A percentile compares a stretch with the other conserved stretches of the same genome.
Conservation (phyloP, 2,797 vertebrate species). For the Phoxinus dragarum region DNA sequence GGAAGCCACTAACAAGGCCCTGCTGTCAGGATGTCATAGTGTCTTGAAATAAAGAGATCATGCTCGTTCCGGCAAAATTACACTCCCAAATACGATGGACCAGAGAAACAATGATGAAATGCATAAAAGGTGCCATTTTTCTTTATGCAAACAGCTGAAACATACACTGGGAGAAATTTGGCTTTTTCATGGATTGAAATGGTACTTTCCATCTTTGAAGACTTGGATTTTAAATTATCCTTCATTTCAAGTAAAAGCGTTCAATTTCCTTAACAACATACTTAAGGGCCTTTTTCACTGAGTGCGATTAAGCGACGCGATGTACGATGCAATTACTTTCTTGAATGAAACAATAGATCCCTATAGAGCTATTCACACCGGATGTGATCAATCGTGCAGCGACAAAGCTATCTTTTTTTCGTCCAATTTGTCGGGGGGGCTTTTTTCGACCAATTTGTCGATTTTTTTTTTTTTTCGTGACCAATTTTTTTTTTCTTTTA, state of each 20-base stretch:
- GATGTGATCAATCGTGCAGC: not conserved
- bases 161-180: not conserved
- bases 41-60: conserved; percentile 54
- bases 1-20: conserved; percentile 43
- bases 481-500: not conserved
- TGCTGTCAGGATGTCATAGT: conserved; percentile 57
- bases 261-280: not conserved
- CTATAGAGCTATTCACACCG: not conserved
- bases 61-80: not conserved
- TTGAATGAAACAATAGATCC: not conserved
- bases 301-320: not conserved
- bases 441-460: not conserved
- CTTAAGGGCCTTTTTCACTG: not conserved
- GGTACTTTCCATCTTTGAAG: not conserved
- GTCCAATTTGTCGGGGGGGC: not conserved
- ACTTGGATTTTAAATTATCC: too few relatives aligned
- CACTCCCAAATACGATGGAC: not conserved
- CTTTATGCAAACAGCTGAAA: not conserved
- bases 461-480: too few relatives aligned
- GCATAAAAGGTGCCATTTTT: not conserved
- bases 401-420: not conserved
- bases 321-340: not conserved
- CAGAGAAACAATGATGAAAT: not conserved
- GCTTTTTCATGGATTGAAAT: too few relatives aligned
- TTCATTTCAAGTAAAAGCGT: too few relatives aligned